Evolutionary conservation across 2,113 vertebrate species (phyloP), one percentile per base, ranked within the genome.

Genomic region (Zosterops japonicus): DNA sequence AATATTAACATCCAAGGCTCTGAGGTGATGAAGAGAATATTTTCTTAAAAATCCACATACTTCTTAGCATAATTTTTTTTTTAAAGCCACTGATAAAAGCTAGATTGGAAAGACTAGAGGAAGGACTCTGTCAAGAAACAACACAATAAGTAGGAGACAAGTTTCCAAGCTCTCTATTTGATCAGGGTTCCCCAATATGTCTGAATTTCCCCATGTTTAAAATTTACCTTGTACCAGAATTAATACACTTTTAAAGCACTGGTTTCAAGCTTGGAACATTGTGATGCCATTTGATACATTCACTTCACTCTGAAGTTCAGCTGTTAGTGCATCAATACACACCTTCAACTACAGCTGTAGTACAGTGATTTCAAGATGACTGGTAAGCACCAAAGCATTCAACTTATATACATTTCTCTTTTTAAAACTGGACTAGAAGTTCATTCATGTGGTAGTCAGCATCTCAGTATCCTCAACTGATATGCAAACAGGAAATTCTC

Each of bases 331-430:
- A 39, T 18, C 2, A 2, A 16, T 3, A 44, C 2, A 2, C 39
- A 47, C 3, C 4, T 90, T 64, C 64, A 78, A 46, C 25, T 31
- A 53, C 49, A 50, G 17, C 22, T 52, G 6, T 21, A 56, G 22
- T 31, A n/a, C 6, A 18, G 33, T 20, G 35, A 47, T 85, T 75
- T 89, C 47, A 61, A 61, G 41, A 52, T 42, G 27, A 57, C 25
- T 49, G 36, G 9, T 4, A 68, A 80, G 59, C 39, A 44, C 6
- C 0, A 0, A 75, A 41, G 8, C 29, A 61, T 67, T 83, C 47
- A 16, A n/a, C 14, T 65, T 52, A 8, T 35, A 14, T 12, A 18
- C 28, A 64, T 79, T 78, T 78, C 33, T 59, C 0, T 28, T 89
- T 75, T 76, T 39, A 59, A 76, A 83, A 61, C 11, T 55, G 18